These are phyloP conservation scores for Hozukius guyotensis DNA, from an alignment of 2,797 vertebrate species.

Conservation along the genomic window DNA sequence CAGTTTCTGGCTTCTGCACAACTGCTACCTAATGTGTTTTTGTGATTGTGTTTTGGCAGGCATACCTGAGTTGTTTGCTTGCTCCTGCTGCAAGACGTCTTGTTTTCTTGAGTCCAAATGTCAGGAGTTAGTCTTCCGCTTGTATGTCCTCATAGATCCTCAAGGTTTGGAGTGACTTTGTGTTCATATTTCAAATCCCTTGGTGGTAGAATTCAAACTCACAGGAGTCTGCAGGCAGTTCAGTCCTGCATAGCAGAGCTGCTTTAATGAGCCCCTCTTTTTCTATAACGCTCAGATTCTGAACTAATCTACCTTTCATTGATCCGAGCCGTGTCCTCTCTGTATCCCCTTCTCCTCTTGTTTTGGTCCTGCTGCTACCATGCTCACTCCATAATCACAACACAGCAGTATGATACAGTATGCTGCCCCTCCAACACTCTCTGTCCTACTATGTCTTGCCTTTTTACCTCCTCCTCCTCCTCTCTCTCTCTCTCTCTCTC, in stretches of 20 bases:
- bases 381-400: conserved; percentile 69
- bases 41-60: conserved; percentile 4
- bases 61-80: conserved; percentile 64
- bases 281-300: conserved; percentile 24
- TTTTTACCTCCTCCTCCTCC: conserved; percentile 46
- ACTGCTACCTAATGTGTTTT: background rate
- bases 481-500: conserved; percentile 31
- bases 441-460: conserved; percentile 62
- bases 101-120: conserved; percentile 36
- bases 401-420: conserved; percentile 71
- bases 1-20: background rate
- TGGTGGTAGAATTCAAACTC: conserved; percentile 46
- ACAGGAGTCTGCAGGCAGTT: conserved; percentile 40
- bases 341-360: conserved; percentile 54
- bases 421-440: conserved; percentile 68
- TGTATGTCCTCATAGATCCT: conserved; percentile 33
- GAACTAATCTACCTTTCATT: conserved; percentile 61
- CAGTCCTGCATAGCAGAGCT: conserved; percentile 38
- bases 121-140: conserved; percentile 28
- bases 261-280: conserved; percentile 28
- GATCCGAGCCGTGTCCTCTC: conserved; percentile 65
- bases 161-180: conserved; percentile 49
- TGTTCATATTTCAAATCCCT: conserved; percentile 46
- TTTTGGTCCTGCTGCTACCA: conserved; percentile 64
- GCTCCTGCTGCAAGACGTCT: conserved; percentile 45